These are phyloP conservation scores for Tenthredo notha DNA, from an alignment of 2,888 invertebrate species.

Conservation along the genomic window DNA sequence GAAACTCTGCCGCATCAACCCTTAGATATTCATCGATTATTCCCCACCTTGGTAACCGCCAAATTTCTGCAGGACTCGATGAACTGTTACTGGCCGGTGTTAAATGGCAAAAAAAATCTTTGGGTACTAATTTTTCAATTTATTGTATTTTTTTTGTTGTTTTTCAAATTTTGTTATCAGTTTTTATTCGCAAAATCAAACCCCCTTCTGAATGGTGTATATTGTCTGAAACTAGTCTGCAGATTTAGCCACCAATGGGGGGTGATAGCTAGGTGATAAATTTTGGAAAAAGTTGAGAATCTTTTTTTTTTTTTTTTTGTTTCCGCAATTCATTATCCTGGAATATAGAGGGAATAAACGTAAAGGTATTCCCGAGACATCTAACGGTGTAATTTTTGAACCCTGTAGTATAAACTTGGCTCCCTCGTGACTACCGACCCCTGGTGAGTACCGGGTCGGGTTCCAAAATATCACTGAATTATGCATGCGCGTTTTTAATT, in stretches of 20 bases:
- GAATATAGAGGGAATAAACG: constrained; percentile 16
- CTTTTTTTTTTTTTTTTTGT: too few relatives aligned
- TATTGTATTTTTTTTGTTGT: neutral
- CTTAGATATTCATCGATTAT: constrained; percentile 55
- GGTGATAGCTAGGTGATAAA: neutral
- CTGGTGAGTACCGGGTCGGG: constrained; percentile 24
- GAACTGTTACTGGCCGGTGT: neutral
- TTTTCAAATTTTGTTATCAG: constrained; percentile 34
- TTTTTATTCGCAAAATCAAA: neutral
- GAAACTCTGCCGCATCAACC: constrained; percentile 57
- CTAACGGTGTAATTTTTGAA: constrained; percentile 11
- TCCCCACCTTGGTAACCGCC: constrained; percentile 49
- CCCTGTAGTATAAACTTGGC: neutral
- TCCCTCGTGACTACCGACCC: constrained; percentile 46
- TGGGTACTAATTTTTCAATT: neutral
- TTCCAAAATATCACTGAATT: constrained; percentile 69
- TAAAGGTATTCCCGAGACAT: constrained; percentile 51
- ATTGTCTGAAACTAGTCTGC: neutral
- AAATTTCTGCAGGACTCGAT: constrained; percentile 55
- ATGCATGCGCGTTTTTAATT: constrained; percentile 77
- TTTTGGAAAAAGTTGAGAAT: neutral
- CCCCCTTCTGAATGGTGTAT: neutral
- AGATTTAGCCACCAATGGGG: neutral
- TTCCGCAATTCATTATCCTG: constrained; percentile 52
- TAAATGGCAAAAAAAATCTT: neutral